A percentile compares a stretch with the other conserved stretches of the same genome.
Evolutionary conservation across 2,888 invertebrate species (phyloP).

Genomic region (Lysandra bellargus): DNA sequence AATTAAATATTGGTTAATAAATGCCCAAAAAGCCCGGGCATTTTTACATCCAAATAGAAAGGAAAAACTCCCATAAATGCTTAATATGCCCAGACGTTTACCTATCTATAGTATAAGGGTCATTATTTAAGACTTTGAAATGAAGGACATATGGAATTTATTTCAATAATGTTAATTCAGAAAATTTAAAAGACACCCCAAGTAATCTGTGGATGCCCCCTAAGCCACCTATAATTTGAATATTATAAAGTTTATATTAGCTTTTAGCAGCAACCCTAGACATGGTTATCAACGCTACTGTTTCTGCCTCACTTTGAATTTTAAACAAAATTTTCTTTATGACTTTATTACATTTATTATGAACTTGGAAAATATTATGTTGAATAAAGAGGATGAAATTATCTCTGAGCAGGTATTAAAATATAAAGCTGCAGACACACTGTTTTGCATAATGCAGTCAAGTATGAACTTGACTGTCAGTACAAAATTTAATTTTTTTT

Average conservation of each 20-base stretch:
- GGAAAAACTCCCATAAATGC: no score
- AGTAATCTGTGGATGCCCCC: no score
- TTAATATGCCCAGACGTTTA: no score
- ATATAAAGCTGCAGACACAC: slow-evolving; percentile 5
- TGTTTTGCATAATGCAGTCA: background rate
- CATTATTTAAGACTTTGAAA: no score
- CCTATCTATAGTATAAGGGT: no score
- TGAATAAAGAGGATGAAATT: background rate
- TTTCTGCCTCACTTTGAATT: slow-evolving; percentile 26
- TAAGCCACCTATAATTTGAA: no score
- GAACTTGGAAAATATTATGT: slow-evolving; percentile 24
- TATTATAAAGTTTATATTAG: background rate
- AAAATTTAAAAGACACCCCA: no score
- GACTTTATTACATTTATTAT: slow-evolving; percentile 30
- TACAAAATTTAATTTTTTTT: background rate
- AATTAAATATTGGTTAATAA: no score
- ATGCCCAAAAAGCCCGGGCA: background rate
- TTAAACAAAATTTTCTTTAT: slow-evolving; percentile 28
- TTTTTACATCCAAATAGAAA: no score
- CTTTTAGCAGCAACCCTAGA: slow-evolving; percentile 11
- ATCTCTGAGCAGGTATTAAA: background rate
- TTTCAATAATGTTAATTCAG: no score
- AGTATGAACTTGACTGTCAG: background rate
- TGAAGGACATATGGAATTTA: no score
- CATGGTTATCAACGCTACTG: slow-evolving; percentile 19